phyloP scores from a whole-genome alignment of 2,797 vertebrate species.

The Sciurus carolinensis region DNA sequence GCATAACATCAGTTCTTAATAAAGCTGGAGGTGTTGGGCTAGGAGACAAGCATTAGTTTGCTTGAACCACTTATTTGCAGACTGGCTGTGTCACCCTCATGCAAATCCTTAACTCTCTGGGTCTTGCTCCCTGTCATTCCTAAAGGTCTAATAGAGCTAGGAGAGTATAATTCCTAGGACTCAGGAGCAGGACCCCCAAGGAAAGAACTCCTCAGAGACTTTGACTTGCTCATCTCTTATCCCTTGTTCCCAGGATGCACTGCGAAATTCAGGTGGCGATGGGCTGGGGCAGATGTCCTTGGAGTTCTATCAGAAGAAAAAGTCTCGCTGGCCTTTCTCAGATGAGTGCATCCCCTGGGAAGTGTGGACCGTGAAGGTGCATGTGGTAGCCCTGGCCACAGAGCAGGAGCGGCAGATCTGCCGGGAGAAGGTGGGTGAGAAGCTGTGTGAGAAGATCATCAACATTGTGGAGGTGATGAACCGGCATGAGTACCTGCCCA shows the following conservation, averaged over 20 bases:
- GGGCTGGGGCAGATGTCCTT: constrained; percentile 98
- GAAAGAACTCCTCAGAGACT: neutral
- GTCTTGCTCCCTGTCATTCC: neutral
- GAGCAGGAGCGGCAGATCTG: constrained; percentile 99
- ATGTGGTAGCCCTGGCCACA: constrained; percentile 97
- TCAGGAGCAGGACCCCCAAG: neutral
- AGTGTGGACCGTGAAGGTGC: constrained; percentile 99
- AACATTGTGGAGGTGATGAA: constrained; percentile 99
- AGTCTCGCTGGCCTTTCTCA: constrained; percentile 98
- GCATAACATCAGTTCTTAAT: too few relatives aligned
- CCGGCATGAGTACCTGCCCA: constrained; percentile 98
- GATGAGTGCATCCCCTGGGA: constrained; percentile 99
- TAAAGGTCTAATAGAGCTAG: neutral
- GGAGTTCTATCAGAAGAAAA: constrained; percentile 99
- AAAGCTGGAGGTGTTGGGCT: neutral
- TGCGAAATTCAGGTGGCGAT: constrained; percentile 94
- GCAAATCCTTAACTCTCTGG: neutral
- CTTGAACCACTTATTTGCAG: neutral
- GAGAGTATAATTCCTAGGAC: neutral
- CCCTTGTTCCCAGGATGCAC: constrained; percentile 91
- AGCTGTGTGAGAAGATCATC: constrained; percentile 98
- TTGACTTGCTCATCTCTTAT: accelerated
- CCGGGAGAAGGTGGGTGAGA: constrained; percentile 98
- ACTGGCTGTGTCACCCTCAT: neutral
- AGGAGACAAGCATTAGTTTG: constrained; percentile 12